Evolutionary conservation across 2,113 vertebrate genomes (phyloP).

Genomic region (Paramisgurnus dabryanus): DNA sequence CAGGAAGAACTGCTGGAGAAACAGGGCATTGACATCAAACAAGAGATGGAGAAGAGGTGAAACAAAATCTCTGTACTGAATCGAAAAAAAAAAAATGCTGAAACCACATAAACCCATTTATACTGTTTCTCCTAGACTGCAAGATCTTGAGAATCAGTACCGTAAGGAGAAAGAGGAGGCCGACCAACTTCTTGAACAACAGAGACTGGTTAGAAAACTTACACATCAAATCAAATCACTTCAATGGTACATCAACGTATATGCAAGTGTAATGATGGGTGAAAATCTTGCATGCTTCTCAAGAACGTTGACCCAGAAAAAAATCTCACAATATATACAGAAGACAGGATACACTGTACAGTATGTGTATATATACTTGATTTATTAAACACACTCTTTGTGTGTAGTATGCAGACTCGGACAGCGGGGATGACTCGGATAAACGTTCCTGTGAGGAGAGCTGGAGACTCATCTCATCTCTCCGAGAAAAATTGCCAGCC

Average conservation of each 20-base stretch:
- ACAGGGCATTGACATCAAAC: constrained; percentile 89
- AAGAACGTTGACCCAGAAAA: neutral
- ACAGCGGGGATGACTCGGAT: constrained; percentile 88
- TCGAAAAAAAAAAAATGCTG: too few species aligned
- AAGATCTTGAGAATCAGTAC: constrained; percentile 88
- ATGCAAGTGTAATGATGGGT: too few species aligned
- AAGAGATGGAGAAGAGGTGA: constrained; percentile 91
- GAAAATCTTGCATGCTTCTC: too few species aligned
- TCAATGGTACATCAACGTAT: neutral
- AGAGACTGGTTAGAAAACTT: constrained; percentile 78
- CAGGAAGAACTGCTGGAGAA: constrained; percentile 87
- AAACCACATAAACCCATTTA: neutral
- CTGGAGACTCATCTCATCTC: constrained; percentile 87
- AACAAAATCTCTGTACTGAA: too few species aligned
- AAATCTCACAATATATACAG: neutral
- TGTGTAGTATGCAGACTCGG: constrained; percentile 81
- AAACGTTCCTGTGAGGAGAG: constrained; percentile 90
- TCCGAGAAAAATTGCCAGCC: constrained; percentile 84
- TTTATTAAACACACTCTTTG: neutral
- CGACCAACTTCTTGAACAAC: constrained; percentile 85
- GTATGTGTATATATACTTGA: neutral
- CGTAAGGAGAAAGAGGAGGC: constrained; percentile 89
- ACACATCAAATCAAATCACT: neutral
- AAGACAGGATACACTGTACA: neutral
- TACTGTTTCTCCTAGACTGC: constrained; percentile 71